A percentile compares a stretch with the other conserved stretches of the same genome.
phyloP scores from a whole-genome alignment of 1,140 invertebrate genomes.

The Drosophila nannoptera region DNA sequence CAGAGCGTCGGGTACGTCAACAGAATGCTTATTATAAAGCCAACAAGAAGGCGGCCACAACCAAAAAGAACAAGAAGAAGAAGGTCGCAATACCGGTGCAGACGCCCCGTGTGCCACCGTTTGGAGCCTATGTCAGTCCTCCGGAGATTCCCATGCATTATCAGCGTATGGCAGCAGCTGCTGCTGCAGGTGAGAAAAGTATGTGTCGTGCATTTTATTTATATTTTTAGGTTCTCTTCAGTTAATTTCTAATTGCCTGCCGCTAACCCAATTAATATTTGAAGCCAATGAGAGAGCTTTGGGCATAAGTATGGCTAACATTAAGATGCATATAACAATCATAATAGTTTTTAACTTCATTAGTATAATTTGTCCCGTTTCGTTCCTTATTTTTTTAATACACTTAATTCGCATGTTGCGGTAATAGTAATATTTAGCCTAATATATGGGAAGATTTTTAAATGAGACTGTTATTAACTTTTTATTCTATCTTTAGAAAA shows the following conservation, averaged over 20 bases:
- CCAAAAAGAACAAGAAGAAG: slow-evolving; percentile 89
- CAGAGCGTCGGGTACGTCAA: slow-evolving; percentile 84
- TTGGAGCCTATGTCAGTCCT: slow-evolving; percentile 77
- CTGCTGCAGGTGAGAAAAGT: slow-evolving; percentile 73
- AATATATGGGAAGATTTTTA: neutral
- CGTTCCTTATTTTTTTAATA: no score
- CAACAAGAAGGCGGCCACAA: slow-evolving; percentile 86
- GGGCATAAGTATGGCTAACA: neutral
- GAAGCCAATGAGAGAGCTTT: neutral
- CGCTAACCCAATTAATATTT: slow-evolving; percentile 1
- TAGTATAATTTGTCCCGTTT: no score
- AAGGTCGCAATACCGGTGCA: slow-evolving; percentile 89
- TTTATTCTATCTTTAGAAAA: slow-evolving; percentile 52
- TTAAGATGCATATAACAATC: neutral
- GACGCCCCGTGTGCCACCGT: slow-evolving; percentile 90
- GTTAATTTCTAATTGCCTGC: neutral
- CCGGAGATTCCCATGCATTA: slow-evolving; percentile 78
- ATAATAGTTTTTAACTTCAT: no score
- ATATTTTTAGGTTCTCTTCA: neutral
- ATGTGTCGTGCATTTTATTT: slow-evolving; percentile 80
- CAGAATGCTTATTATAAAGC: slow-evolving; percentile 83
- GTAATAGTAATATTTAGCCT: neutral
- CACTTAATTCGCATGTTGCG: no score
- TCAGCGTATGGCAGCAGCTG: slow-evolving; percentile 68
- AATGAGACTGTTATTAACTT: neutral